phyloP scores from a whole-genome alignment of 2,888 invertebrate genomes.

The Spicauda simplicius region DNA sequence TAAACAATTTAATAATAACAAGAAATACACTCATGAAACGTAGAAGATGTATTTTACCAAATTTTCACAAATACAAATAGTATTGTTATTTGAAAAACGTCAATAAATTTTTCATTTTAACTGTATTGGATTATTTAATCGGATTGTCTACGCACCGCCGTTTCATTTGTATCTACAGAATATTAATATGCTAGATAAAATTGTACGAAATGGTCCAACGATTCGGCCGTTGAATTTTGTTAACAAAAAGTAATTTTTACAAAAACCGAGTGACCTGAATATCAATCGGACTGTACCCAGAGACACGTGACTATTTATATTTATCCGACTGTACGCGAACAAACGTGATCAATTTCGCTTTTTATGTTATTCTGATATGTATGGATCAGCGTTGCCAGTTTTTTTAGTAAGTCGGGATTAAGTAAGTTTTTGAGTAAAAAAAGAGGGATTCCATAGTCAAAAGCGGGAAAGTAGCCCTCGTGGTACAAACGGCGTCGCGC shows the following conservation, averaged over 20 bases:
- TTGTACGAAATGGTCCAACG: conserved; percentile 12
- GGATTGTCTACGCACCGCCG: conserved; percentile 6
- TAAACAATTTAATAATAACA: too few species aligned
- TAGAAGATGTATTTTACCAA: too few species aligned
- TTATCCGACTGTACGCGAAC: conserved; percentile 17
- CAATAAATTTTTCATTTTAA: background rate
- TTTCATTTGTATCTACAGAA: conserved; percentile 17
- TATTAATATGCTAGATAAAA: conserved; percentile 18
- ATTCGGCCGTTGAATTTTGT: conserved; percentile 16
- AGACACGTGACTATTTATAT: conserved; percentile 20
- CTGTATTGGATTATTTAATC: conserved; percentile 8
- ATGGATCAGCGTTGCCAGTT: conserved; percentile 15
- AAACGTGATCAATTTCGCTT: conserved; percentile 25
- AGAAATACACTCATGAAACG: too few species aligned
- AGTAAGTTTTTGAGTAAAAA: too few species aligned
- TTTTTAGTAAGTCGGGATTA: too few species aligned
- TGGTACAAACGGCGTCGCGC: too few species aligned
- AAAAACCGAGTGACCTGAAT: conserved; percentile 31
- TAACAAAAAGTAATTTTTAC: conserved; percentile 31
- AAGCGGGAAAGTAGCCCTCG: too few species aligned
- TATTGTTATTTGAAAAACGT: background rate
- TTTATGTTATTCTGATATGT: conserved; percentile 18
- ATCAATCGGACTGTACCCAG: conserved; percentile 20
- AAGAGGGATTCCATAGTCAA: too few species aligned
- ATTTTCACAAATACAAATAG: background rate